A percentile compares a stretch with the other conserved stretches of the same genome.
Conservation (phyloP, 92 coral and sea anemone species). For the Nematostella vectensis region DNA sequence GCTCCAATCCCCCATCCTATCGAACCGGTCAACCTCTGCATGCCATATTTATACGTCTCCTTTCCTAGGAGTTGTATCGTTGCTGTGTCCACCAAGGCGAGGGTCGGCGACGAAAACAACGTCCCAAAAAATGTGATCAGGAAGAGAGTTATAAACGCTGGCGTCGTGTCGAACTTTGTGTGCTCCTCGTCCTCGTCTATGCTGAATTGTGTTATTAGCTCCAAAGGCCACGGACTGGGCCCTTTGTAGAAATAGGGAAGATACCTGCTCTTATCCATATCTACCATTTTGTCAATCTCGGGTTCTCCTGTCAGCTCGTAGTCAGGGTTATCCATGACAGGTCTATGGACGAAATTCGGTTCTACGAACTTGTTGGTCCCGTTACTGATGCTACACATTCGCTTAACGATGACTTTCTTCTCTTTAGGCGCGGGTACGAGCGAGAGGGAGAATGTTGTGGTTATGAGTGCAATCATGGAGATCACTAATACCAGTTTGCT, state of each 20-base stretch:
- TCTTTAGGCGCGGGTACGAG: constrained; percentile 87
- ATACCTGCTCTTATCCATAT: constrained; percentile 52
- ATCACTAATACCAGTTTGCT: constrained; percentile 79
- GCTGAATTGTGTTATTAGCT: constrained; percentile 58
- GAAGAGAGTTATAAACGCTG: constrained; percentile 75
- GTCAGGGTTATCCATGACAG: constrained; percentile 67
- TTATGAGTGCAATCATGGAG: constrained; percentile 83
- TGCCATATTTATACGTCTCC: constrained; percentile 94
- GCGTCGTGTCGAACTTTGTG: constrained; percentile 66
- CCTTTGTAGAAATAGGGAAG: constrained; percentile 84
- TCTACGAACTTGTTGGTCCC: constrained; percentile 40
- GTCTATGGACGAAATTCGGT: constrained; percentile 58
- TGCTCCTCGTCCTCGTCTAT: constrained; percentile 32
- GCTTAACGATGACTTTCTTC: constrained; percentile 62
- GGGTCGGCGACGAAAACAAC: constrained; percentile 84
- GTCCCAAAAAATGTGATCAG: constrained; percentile 93
- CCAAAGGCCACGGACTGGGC: constrained; percentile 85
- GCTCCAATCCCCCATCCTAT: constrained; percentile 99
- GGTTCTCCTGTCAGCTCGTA: constrained; percentile 82
- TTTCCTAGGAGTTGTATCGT: constrained; percentile 84
- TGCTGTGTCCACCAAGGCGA: constrained; percentile 94
- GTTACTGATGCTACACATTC: constrained; percentile 72
- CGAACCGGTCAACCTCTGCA: constrained; percentile 99
- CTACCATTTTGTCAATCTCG: constrained; percentile 93
- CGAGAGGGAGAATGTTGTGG: constrained; percentile 75